Conservation (phyloP, 1,140 invertebrate genomes). For the Dysdera silvatica region DNA sequence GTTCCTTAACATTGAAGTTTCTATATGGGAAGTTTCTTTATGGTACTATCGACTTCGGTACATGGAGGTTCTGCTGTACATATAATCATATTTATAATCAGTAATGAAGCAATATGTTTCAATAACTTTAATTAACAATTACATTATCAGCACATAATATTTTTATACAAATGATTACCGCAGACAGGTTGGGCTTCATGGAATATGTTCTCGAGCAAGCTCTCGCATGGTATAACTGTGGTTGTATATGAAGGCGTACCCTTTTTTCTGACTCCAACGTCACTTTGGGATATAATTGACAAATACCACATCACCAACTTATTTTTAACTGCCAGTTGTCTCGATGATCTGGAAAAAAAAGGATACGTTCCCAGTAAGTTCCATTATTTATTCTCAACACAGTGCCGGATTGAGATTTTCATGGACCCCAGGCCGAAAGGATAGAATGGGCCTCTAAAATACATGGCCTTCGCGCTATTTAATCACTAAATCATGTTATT, state of each 20-base stretch:
- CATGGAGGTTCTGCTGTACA: no score
- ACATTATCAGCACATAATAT: background rate
- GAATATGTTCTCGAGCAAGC: background rate
- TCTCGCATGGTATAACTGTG: background rate
- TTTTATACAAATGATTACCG: background rate
- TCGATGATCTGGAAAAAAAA: conserved; percentile 16
- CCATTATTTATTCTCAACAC: background rate
- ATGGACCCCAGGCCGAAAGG: no score
- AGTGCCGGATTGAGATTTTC: no score
- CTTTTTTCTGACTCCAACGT: conserved; percentile 11
- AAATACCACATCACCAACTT: conserved; percentile 14
- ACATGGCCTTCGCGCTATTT: no score
- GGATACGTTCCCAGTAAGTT: conserved; percentile 20
- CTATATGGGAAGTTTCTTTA: no score
- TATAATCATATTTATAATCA: no score
- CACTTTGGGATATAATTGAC: conserved; percentile 17
- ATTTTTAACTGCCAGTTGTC: background rate
- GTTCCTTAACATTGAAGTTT: no score
- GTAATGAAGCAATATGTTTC: no score
- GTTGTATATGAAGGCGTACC: conserved; percentile 17
- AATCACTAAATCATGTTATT: no score
- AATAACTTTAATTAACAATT: no score
- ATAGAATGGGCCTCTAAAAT: no score
- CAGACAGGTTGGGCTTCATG: conserved; percentile 22
- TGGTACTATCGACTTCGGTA: no score